These are phyloP conservation scores for Carassius carassius DNA, from an alignment of 2,113 vertebrate genomes.

Conservation along the genomic window DNA sequence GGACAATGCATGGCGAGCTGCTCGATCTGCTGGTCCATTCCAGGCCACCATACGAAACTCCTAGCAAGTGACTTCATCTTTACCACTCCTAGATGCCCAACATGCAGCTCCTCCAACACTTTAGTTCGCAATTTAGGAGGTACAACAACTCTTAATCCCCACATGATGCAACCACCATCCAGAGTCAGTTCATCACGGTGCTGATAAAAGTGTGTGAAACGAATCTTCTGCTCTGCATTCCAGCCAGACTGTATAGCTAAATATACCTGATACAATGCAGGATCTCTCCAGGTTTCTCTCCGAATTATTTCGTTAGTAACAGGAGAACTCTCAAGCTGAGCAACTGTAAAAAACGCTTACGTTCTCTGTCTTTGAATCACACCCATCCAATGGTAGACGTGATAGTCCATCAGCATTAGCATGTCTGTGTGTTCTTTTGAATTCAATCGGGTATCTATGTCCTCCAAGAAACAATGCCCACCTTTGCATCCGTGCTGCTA, in stretches of 20 bases:
- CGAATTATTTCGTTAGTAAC: constrained; percentile 19
- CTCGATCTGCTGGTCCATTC: constrained; percentile 12
- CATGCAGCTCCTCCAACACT: constrained; percentile 24
- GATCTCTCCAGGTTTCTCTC: constrained; percentile 10
- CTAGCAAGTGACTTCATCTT: constrained; percentile 36
- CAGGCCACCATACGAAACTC: constrained; percentile 20
- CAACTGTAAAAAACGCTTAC: constrained; percentile 11
- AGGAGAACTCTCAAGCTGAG: constrained; percentile 2
- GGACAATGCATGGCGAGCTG: constrained; percentile 21
- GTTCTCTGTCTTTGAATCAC: background rate
- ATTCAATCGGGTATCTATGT: too few relatives aligned
- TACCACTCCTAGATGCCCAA: constrained; percentile 16
- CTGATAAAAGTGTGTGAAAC: background rate
- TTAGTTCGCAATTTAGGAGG: background rate
- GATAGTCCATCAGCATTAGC: background rate
- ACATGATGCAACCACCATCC: background rate
- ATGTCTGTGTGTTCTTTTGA: too few relatives aligned
- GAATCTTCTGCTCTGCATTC: background rate
- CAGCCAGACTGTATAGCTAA: background rate
- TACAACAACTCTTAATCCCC: background rate
- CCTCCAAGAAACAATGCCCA: too few relatives aligned
- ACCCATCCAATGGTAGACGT: background rate
- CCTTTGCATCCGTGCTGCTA: too few relatives aligned
- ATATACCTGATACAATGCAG: background rate
- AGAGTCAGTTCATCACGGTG: background rate